Evolutionary conservation across 2,113 vertebrate genomes (phyloP), one percentile per base, ranked within the genome.

Genomic region (Microtus ochrogaster): DNA sequence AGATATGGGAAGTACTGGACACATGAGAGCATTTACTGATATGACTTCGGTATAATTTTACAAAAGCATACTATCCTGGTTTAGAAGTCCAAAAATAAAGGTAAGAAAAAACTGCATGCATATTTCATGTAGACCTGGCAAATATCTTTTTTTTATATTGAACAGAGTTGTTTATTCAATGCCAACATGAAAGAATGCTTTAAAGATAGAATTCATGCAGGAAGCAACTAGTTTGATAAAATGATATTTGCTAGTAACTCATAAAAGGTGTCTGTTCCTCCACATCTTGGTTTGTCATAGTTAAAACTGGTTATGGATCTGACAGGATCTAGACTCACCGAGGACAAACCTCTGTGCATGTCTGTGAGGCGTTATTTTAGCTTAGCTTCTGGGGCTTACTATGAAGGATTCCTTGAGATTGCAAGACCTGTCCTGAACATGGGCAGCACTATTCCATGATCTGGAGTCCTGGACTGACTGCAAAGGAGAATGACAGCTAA

Each of bases 151-250:
- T 79, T 87, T 94, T 85, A 33, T 73, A 26, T 44, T 77, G 66
- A 70, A 4, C 73, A 11, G 4, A 2, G 7, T 55, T 83, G 22
- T 91, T 82, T 86, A 61, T 65, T 91, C 81, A 85, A 55, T 78
- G 30, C 14, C 66, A 41, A 85, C 4, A 17, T 22, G 44, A 39
- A 77, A 78, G 49, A 92, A 47, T 83, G 26, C 10, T 91, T 89
- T 91, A 17, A 96, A 96, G 66, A 63, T 22, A 94, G 61, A 81
- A 58, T 39, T 82, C 47, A 83, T 49, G 8, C 5, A 52, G 61
- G 63, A 78, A 49, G 28, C 72, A 39, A 17, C 88, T 63, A 26
- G 14, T 73, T 33, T 52, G 39, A 22, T 28, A 47, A 58, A 94
- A 66, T 55, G 6, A 9, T 68, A 76, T 91, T 95, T 87, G 49